phyloP scores from a whole-genome alignment of 2,113 vertebrate genomes.

The Cyanoramphus novaezelandiae region DNA sequence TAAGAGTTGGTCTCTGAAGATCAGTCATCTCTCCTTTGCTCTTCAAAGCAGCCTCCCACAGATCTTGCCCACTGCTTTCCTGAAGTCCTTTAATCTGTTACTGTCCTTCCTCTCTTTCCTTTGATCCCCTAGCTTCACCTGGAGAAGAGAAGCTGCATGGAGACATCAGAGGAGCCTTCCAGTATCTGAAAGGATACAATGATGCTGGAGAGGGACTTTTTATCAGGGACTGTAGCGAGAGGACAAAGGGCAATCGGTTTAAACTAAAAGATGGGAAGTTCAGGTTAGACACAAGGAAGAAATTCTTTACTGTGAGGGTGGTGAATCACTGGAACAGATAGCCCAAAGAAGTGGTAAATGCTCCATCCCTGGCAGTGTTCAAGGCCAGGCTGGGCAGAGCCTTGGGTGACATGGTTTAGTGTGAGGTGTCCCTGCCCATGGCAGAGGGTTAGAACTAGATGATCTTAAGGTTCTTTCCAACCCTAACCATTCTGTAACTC shows the following conservation, averaged over 20 bases:
- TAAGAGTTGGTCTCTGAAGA: not conserved
- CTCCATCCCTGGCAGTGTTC: too few species aligned
- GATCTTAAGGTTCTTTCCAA: not conserved
- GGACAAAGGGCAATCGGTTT: too few species aligned
- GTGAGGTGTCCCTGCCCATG: not conserved
- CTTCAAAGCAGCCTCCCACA: not conserved
- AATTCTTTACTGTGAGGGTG: too few species aligned
- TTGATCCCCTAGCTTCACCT: not conserved
- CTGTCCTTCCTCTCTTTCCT: not conserved
- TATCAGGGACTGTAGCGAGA: too few species aligned
- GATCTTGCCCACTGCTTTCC: not conserved
- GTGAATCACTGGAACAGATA: too few species aligned
- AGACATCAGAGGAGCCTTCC: too few species aligned
- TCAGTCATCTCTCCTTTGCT: not conserved
- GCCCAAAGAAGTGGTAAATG: too few species aligned
- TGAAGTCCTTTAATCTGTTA: not conserved
- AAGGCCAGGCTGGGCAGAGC: not conserved
- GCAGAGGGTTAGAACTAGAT: not conserved
- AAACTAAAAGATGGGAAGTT: too few species aligned
- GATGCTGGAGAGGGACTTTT: too few species aligned
- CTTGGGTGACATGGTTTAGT: not conserved
- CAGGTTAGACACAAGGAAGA: too few species aligned
- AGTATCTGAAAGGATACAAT: too few species aligned
- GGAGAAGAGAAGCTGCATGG: too few species aligned
- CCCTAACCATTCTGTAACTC: not conserved